Conservation (phyloP, 2,888 invertebrate genomes). For the Epistrophe eligans region DNA sequence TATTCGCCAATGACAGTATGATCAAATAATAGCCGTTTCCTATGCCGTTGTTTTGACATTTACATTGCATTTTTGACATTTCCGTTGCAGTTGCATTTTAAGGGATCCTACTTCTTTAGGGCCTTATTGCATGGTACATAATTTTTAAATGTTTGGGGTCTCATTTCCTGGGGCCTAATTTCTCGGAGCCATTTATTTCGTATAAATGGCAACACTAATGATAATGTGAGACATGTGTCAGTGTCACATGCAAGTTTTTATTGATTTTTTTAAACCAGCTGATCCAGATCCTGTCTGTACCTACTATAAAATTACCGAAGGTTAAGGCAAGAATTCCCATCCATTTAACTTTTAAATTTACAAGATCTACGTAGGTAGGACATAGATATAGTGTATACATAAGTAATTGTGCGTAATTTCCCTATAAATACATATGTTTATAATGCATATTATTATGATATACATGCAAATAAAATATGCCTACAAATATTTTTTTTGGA, state of each 20-base stretch:
- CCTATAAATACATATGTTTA: background rate
- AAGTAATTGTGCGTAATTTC: background rate
- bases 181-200: no score
- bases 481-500: background rate
- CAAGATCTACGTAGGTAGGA: background rate
- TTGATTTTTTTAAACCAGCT: constrained; percentile 3
- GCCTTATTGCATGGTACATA: no score
- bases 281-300: background rate
- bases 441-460: background rate
- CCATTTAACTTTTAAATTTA: background rate
- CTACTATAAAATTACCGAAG: background rate
- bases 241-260: background rate
- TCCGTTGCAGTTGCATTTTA: no score
- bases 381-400: background rate
- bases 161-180: no score
- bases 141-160: no score
- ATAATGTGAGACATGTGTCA: background rate
- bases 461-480: no score
- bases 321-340: background rate
- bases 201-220: background rate
- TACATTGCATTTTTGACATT: no score
- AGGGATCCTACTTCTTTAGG: no score
- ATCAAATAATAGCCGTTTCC: no score
- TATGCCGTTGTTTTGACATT: no score
- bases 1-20: no score